Conservation (phyloP, 30 jellyfish, hydroid and myxozoan genomes). For the Rhopilema esculentum region DNA sequence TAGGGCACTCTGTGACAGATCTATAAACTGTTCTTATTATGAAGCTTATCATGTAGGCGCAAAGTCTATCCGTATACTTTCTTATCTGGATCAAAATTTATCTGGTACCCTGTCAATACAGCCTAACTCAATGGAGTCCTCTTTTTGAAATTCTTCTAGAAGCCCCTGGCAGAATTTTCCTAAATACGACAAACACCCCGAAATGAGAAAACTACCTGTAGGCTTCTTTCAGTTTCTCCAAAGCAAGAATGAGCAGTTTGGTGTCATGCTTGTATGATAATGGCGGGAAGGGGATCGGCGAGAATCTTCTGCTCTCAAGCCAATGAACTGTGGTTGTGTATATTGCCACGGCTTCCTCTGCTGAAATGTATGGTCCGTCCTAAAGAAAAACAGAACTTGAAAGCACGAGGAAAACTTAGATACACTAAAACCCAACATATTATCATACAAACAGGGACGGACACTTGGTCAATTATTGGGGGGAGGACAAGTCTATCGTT, state of each 20-base stretch:
- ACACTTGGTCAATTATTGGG: too few species aligned
- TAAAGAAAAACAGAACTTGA: not conserved
- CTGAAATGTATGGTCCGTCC: slow-evolving; percentile 99
- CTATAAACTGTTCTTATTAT: too few species aligned
- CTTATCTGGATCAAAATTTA: too few species aligned
- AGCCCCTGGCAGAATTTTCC: too few species aligned
- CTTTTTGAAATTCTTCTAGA: too few species aligned
- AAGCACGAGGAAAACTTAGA: not conserved
- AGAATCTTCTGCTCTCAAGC: slow-evolving; percentile 98
- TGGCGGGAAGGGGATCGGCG: slow-evolving; percentile 99
- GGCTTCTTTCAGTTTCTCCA: slow-evolving; percentile 97
- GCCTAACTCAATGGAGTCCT: too few species aligned
- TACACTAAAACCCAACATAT: not conserved
- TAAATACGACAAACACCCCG: too few species aligned
- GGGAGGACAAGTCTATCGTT: too few species aligned
- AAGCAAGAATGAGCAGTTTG: slow-evolving; percentile 90
- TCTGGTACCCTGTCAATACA: too few species aligned
- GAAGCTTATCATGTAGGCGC: too few species aligned
- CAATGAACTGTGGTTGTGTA: slow-evolving; percentile 99
- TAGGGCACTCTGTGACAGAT: too few species aligned
- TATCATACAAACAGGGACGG: not conserved
- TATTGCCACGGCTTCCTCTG: slow-evolving; percentile 99
- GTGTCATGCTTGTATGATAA: slow-evolving; percentile 99
- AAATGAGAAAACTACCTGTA: slow-evolving; percentile 76
- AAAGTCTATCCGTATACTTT: too few species aligned